A percentile compares a stretch with the other conserved stretches of the same genome.
phyloP scores from a whole-genome alignment of 2,113 vertebrate species.

The Junco hyemalis region DNA sequence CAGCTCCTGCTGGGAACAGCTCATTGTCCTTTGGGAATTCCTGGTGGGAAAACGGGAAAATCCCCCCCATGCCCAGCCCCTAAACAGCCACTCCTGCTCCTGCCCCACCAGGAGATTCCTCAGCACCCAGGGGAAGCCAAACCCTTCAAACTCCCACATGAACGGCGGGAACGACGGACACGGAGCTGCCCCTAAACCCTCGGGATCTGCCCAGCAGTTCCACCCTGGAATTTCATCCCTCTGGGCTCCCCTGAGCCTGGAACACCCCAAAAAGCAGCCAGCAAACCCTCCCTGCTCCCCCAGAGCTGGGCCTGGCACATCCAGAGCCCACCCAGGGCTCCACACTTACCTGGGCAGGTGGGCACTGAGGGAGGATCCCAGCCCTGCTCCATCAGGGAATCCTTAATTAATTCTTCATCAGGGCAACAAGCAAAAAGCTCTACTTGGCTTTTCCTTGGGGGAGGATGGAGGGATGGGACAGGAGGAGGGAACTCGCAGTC shows the following conservation, averaged over 20 bases:
- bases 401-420: background rate
- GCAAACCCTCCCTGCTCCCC: background rate
- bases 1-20: background rate
- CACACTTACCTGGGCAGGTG: constrained; percentile 20
- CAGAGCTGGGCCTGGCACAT: background rate
- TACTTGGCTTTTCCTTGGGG: background rate
- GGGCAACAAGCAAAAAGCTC: background rate
- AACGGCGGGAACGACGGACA: background rate
- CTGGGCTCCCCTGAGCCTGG: background rate
- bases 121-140: accelerated
- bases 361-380: background rate
- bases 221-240: accelerated
- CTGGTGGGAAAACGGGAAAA: background rate
- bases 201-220: background rate
- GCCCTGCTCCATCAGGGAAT: background rate
- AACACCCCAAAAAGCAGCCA: background rate
- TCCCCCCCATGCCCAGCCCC: background rate
- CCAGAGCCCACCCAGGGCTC: background rate
- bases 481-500: background rate
- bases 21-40: background rate
- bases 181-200: background rate
- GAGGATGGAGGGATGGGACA: background rate
- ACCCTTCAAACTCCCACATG: too few relatives aligned
- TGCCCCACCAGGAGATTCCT: background rate
- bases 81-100: background rate